A percentile compares a stretch with the other conserved stretches of the same genome.
Conservation (phyloP, 2,797 vertebrate species). For the Paedocypris micromegethes region DNA sequence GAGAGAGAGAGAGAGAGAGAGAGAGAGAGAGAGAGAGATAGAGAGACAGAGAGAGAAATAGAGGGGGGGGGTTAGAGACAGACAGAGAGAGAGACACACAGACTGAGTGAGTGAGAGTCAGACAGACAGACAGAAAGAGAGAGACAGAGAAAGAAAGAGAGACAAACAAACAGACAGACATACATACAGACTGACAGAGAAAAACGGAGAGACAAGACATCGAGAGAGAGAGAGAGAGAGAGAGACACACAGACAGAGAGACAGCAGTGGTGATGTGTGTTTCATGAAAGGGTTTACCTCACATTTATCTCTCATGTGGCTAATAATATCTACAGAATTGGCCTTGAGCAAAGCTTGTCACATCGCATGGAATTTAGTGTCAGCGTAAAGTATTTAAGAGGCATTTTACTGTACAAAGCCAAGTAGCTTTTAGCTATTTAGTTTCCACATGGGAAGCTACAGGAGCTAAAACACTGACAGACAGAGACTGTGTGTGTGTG, state of each 20-base stretch:
- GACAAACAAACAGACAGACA: not conserved
- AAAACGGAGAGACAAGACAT: not conserved
- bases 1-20: not conserved
- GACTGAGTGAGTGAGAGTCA: too few relatives aligned
- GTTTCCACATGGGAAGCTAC: too few relatives aligned
- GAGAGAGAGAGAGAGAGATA: conserved; percentile 2
- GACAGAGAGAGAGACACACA: not conserved
- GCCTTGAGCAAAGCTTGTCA: conserved; percentile 2
- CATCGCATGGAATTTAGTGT: not conserved
- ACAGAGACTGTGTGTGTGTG: too few relatives aligned
- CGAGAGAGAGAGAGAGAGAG: not conserved
- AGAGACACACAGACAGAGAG: not conserved
- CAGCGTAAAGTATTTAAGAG: conserved; percentile 6
- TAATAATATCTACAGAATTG: conserved; percentile 16
- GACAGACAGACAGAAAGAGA: conserved; percentile 4
- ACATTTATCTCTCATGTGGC: not conserved
- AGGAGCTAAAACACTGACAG: too few relatives aligned
- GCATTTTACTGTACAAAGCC: not conserved
- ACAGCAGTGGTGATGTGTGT: too few relatives aligned
- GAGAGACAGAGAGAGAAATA: conserved; percentile 7
- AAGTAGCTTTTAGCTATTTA: not conserved
- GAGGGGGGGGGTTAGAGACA: too few relatives aligned
- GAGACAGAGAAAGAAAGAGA: conserved; percentile 9
- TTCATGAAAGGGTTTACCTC: conserved; percentile 1
- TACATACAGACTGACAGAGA: not conserved